A percentile compares a stretch with the other conserved stretches of the same genome.
Evolutionary conservation across 23 tunicate species (phyloP).

Genomic region (Styela clava): DNA sequence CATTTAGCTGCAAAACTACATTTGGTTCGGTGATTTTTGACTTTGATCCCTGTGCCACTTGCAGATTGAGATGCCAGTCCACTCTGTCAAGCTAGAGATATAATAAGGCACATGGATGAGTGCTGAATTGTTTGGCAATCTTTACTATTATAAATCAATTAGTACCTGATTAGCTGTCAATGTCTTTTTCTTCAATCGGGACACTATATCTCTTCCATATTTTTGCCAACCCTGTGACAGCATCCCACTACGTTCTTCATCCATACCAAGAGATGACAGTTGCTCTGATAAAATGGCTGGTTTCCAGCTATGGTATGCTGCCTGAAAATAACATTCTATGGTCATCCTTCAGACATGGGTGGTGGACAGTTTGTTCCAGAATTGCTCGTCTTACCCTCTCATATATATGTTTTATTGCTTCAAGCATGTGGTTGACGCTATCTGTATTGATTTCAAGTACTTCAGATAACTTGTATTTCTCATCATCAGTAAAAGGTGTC

Average conservation of each 20-base stretch:
- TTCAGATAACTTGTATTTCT: slow-evolving; percentile 36
- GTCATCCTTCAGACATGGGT: too few relatives aligned
- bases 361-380: too few relatives aligned
- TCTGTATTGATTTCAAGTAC: slow-evolving; percentile 27
- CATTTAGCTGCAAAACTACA: slow-evolving; percentile 66
- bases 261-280: background rate
- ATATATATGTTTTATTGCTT: slow-evolving; percentile 51
- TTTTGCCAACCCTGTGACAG: slow-evolving; percentile 48
- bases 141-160: too few relatives aligned
- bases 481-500: slow-evolving; percentile 45
- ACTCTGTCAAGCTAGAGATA: slow-evolving; percentile 48
- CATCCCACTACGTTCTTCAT: slow-evolving; percentile 26
- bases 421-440: slow-evolving; percentile 36
- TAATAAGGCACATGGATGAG: too few relatives aligned
- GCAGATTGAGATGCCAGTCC: slow-evolving; percentile 80
- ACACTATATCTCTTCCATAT: slow-evolving; percentile 39
- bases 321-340: background rate
- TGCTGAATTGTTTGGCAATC: too few relatives aligned
- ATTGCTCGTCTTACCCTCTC: slow-evolving; percentile 41
- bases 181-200: slow-evolving; percentile 63
- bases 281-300: background rate
- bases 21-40: slow-evolving; percentile 64
- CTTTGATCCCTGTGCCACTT: slow-evolving; percentile 58
- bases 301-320: background rate
- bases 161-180: slow-evolving; percentile 49